Conservation (phyloP, 1,140 invertebrate genomes). For the Aphaenogaster floridana region DNA sequence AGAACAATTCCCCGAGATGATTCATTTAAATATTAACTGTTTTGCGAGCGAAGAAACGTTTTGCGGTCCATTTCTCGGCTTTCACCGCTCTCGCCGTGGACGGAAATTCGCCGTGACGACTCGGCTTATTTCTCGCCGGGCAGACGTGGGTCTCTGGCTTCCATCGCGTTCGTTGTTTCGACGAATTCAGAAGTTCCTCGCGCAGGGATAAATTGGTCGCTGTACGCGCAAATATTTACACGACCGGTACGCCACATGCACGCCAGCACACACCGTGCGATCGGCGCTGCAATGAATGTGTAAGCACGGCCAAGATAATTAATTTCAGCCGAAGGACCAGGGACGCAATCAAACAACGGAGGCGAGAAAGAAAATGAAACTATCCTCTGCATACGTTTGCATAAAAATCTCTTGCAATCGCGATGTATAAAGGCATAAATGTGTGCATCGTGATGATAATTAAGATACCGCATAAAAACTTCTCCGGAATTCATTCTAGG, state of each 20-base stretch:
- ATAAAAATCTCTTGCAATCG: neutral
- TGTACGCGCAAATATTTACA: slow-evolving; percentile 32
- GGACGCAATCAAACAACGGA: neutral
- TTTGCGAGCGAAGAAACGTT: slow-evolving; percentile 25
- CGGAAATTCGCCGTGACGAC: slow-evolving; percentile 47
- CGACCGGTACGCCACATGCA: neutral
- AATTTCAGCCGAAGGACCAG: slow-evolving; percentile 26
- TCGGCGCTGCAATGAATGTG: slow-evolving; percentile 1
- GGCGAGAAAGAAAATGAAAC: neutral
- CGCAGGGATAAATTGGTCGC: neutral
- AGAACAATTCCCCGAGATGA: slow-evolving; percentile 31
- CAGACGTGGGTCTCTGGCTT: slow-evolving; percentile 19
- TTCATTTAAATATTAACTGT: slow-evolving; percentile 46
- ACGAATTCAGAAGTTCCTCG: slow-evolving; percentile 1
- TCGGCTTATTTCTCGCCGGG: neutral
- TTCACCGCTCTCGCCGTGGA: slow-evolving; percentile 60
- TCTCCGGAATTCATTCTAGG: neutral
- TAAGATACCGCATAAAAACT: neutral
- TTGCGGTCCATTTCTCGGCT: slow-evolving; percentile 61
- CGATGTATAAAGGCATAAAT: neutral
- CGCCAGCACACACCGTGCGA: neutral
- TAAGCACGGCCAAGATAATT: slow-evolving; percentile 15
- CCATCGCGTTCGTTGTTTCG: neutral
- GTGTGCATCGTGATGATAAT: slow-evolving; percentile 17
- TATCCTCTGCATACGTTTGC: neutral